phyloP scores from a whole-genome alignment of 2,113 vertebrate species.

The Macrotus californicus region DNA sequence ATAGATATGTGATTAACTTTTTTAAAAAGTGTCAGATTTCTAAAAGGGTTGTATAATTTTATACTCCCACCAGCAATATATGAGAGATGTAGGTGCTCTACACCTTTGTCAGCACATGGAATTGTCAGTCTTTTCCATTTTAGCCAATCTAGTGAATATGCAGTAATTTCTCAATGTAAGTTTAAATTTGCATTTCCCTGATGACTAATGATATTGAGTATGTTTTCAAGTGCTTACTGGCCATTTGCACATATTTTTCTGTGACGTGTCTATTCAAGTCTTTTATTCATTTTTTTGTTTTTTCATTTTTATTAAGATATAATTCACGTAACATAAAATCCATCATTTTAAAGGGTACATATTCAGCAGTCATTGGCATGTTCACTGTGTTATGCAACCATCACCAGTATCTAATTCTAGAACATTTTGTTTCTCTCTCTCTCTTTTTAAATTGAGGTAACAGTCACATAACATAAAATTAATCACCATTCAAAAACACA shows the following conservation, averaged over 20 bases:
- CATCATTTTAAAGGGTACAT: not conserved
- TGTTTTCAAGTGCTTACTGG: not conserved
- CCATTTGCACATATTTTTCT: not conserved
- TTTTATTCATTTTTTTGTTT: not conserved
- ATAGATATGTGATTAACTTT: not conserved
- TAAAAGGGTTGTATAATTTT: not conserved
- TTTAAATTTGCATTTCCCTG: not conserved
- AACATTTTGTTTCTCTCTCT: not conserved
- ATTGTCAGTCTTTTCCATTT: not conserved
- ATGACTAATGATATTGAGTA: not conserved
- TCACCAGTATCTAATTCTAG: not conserved
- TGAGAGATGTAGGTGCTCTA: not conserved
- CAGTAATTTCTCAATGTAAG: not conserved
- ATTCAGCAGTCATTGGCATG: not conserved
- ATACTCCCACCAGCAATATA: not conserved
- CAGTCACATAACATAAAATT: not conserved
- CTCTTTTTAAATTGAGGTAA: not conserved
- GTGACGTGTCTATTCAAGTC: not conserved
- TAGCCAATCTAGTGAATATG: not conserved
- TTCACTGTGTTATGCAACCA: not conserved
- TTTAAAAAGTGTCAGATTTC: not conserved
- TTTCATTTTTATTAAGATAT: not conserved
- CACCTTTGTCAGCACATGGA: not conserved
- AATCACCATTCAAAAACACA: not conserved
- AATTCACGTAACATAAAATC: slow-evolving; percentile 5